These are phyloP conservation scores for Stigmatopora argus DNA, from an alignment of 2,113 vertebrate genomes.

Conservation along the genomic window DNA sequence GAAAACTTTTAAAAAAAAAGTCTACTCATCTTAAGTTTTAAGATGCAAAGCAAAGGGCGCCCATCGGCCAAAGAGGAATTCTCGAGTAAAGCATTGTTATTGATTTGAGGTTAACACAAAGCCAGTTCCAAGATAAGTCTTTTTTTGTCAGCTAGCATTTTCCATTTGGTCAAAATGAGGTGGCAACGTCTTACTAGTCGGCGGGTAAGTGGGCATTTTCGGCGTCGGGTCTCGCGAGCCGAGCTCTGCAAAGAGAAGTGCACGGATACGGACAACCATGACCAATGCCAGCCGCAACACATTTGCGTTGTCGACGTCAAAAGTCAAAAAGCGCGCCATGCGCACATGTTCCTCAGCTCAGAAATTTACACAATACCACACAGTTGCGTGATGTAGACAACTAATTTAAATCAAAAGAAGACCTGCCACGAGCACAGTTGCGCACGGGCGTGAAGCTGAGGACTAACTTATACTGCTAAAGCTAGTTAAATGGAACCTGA, in stretches of 20 bases:
- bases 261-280: constrained; percentile 56
- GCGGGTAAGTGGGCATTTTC: constrained; percentile 52
- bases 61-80: constrained; percentile 56
- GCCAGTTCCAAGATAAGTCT: constrained; percentile 63
- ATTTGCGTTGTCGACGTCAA: constrained; percentile 51
- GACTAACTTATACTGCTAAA: constrained; percentile 7
- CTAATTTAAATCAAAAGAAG: not conserved
- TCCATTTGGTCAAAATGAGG: constrained; percentile 28
- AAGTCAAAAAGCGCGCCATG: constrained; percentile 64
- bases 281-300: constrained; percentile 42
- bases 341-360: constrained; percentile 61
- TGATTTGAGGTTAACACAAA: constrained; percentile 66
- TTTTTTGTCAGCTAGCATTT: constrained; percentile 36
- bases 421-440: constrained; percentile 67
- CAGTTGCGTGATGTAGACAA: constrained; percentile 57
- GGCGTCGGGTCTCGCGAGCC: constrained; percentile 47
- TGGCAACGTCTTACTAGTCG: constrained; percentile 64
- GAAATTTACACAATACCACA: constrained; percentile 25
- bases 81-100: constrained; percentile 65
- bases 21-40: constrained; percentile 58
- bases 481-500: constrained; percentile 33
- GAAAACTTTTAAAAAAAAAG: constrained; percentile 46
- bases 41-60: constrained; percentile 62
- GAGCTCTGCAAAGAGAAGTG: constrained; percentile 68
- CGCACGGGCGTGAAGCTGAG: constrained; percentile 59